Evolutionary conservation across 2,888 invertebrate species (phyloP), one percentile per base, ranked within the genome.

Genomic region (Andrena praecox): DNA sequence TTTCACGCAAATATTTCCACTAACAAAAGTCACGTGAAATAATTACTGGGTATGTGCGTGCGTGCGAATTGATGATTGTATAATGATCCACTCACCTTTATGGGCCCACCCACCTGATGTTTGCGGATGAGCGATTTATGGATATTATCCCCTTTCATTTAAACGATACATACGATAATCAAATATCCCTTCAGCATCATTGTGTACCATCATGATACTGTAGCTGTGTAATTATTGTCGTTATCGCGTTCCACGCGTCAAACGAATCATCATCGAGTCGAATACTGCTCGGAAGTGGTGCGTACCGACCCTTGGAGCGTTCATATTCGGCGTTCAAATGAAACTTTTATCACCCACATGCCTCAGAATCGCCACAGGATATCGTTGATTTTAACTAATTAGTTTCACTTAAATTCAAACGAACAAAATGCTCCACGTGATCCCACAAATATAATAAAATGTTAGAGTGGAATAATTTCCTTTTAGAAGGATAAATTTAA

Each of bases 121-220:
- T 86, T 80, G 82, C 86, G 72, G 73, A 56, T 74, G 85, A 85
- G 42, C 79, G 75, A 85, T 85, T 85, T 85, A 86, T 77, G 82
- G 72, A 70, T 80, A 85, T 82, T 73, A 82, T 82, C 75, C 86
- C 73, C 80, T 77, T 88, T 82, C 88, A 82, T 79, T 85, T 75
- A 85, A 86, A 82, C 80, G 80, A 86, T 79, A 79, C 77, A 33
- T 66, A 56, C 75, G 82, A 78, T 88, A 84, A 87, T 87, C 78
- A 80, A 84, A 86, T 84, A 77, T 70, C 84, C 73, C 73, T 80
- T 74, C 64, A 69, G 73, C 72, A 68, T 86, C 80, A 68, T 72
- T 85, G 72, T 80, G 69, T 69, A 67, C 50, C 71, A 70, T 67
- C 72, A 35, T 54, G 56, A 75, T 77, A 52, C 72, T 42, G 69